Conservation (phyloP, 1,140 invertebrate species). For the Pogonomyrmex californicus region DNA sequence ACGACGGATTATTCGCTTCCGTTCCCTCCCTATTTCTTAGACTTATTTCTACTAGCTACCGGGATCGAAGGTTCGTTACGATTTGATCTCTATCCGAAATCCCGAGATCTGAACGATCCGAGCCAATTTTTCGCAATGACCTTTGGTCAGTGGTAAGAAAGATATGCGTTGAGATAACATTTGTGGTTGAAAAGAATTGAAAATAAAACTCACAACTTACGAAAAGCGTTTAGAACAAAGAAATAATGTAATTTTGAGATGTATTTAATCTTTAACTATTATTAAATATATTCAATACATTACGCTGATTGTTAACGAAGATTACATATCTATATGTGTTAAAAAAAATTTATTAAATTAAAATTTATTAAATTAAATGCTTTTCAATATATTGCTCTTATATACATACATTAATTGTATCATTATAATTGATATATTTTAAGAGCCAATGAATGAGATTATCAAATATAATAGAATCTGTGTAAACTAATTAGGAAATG, state of each 20-base stretch:
- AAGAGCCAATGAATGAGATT: neutral
- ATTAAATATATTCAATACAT: constrained; percentile 14
- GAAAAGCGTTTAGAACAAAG: neutral
- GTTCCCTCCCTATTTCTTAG: constrained; percentile 31
- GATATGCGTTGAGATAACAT: constrained; percentile 8
- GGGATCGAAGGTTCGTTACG: constrained; percentile 32
- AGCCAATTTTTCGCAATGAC: constrained; percentile 30
- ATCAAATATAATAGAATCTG: neutral
- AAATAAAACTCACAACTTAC: neutral
- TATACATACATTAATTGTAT: neutral
- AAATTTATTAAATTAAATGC: neutral
- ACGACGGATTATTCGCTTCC: constrained; percentile 53
- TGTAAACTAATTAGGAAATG: neutral
- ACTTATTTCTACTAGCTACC: constrained; percentile 27
- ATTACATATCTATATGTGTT: neutral
- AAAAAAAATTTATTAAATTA: neutral
- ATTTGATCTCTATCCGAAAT: constrained; percentile 40
- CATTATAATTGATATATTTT: neutral
- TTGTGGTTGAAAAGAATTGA: neutral
- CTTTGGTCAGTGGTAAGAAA: neutral
- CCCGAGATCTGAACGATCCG: constrained; percentile 1
- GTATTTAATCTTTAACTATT: neutral
- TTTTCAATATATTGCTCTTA: neutral
- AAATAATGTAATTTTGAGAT: neutral
- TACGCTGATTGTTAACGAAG: neutral